Evolutionary conservation across 2,797 vertebrate species (phyloP).

Genomic region (Novumbra hubbsi): DNA sequence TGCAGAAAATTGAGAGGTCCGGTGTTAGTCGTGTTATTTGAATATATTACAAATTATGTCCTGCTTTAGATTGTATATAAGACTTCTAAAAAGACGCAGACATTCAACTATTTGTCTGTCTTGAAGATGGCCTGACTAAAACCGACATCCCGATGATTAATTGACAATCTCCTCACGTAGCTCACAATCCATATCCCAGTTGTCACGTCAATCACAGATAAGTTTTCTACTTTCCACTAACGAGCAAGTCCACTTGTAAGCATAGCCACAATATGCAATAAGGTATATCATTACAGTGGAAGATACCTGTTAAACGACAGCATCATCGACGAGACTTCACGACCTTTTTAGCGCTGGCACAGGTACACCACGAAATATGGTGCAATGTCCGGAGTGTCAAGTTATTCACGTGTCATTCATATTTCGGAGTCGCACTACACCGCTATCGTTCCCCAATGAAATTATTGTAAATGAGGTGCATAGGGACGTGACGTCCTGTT

Average conservation of each 20-base stretch:
- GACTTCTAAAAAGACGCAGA: no score
- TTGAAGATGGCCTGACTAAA: not conserved
- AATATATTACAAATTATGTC: not conserved
- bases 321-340: constrained; percentile 8
- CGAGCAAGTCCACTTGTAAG: constrained; percentile 41
- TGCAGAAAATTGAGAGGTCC: not conserved
- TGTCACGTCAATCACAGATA: not conserved
- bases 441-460: not conserved
- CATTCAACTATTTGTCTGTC: no score
- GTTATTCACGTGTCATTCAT: constrained; percentile 21
- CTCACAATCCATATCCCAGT: not conserved
- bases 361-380: constrained; percentile 39
- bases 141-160: not conserved
- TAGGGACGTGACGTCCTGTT: constrained; percentile 4
- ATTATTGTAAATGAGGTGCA: not conserved
- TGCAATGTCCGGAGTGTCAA: constrained; percentile 41
- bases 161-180: constrained; percentile 7
- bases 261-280: not conserved
- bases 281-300: not conserved
- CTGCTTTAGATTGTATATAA: not conserved
- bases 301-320: constrained; percentile 1
- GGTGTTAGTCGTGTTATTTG: not conserved
- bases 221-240: constrained; percentile 4
- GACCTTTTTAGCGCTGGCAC: constrained; percentile 51
- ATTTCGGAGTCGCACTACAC: not conserved